Percentiles rank a stretch among this genome's conserved stretches.
These are phyloP conservation scores for Lasioglossum baleicum DNA, from an alignment of 1,140 invertebrate species.

Conservation along the genomic window DNA sequence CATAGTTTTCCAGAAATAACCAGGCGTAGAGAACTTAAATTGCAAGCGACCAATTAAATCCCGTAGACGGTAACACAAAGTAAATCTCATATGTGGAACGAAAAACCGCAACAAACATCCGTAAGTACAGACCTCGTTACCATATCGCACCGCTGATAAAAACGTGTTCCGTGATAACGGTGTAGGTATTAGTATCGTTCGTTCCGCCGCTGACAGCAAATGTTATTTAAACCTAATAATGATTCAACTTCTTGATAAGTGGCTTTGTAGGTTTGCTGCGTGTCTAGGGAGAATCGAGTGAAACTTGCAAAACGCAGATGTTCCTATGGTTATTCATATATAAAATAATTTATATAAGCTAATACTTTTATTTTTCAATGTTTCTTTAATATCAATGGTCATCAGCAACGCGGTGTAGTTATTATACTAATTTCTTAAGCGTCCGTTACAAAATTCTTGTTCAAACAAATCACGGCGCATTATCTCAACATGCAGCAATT, in stretches of 20 bases:
- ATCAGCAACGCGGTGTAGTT: too few relatives aligned
- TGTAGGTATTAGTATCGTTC: conserved; percentile 20
- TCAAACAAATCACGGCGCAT: too few relatives aligned
- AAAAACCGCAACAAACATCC: conserved; percentile 47
- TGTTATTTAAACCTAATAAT: conserved; percentile 38
- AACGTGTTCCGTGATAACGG: conserved; percentile 52
- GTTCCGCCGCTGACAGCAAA: conserved; percentile 35
- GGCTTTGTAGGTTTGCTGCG: background rate
- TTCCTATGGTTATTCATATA: background rate
- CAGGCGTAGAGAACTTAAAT: conserved; percentile 49
- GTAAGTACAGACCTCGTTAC: conserved; percentile 53
- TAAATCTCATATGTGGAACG: conserved; percentile 28
- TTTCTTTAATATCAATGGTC: too few relatives aligned
- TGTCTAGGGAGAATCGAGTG: background rate
- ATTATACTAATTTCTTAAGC: too few relatives aligned
- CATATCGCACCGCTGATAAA: conserved; percentile 54
- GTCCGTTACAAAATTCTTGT: too few relatives aligned
- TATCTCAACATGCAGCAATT: too few relatives aligned
- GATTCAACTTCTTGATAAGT: background rate
- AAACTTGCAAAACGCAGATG: background rate
- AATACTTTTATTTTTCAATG: too few relatives aligned
- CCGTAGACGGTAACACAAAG: conserved; percentile 33
- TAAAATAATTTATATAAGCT: too few relatives aligned
- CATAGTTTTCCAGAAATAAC: conserved; percentile 25
- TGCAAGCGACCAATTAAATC: conserved; percentile 39